Base-by-base conservation (phyloP, 2,888 invertebrate species). In the Eupeodes luniger region DNA sequence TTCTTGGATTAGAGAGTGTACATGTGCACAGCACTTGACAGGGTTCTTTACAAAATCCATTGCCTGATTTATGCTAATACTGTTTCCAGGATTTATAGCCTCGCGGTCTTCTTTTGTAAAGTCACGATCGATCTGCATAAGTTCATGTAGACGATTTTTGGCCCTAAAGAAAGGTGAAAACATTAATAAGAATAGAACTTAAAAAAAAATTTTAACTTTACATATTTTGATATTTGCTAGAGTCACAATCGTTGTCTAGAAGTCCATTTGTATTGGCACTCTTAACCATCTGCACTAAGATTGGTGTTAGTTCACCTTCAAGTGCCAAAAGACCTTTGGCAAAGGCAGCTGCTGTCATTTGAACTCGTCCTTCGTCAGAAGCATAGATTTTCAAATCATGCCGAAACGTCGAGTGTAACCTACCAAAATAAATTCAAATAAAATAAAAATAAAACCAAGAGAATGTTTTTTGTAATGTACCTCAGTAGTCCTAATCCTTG, bases 261-360 rank as follows among this genome's bases (percentile, higher is more conserved):
- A 99, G 92, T 90, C 99, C 99, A 94, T 99, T 99, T 0, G 99
- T 99, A 92, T 99, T 99, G 36, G 99, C 99, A 89, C 99, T 99
- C 93, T 99, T 99, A 53, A 99, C 99, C 99, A 99, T 99, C 94
- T 99, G 99, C 70, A 99, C 99, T 66, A 99, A 94, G 92, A 99
- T 99, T 0, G 99, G 99, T 0, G 99, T 99, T 55, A 99, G 95
- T 94, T 99, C 99, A 0, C 99, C 99, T 93, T 99, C 99, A 72
- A 99, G 93, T 0, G 99, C 99, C 10, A 99, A 94, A 47, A 99
- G 94, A 0, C 99, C 99, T 94, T 99, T 99, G 4, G 99, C 99
- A 94, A 99, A 99, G 2, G 99, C 99, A 0, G 99, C 99, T 0
- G 99, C 99, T 0, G 99, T 99, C 99, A 99, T 99, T 94, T 99